phyloP scores from a whole-genome alignment of 2,888 invertebrate species.

The Dasysyrphus tricinctus region DNA sequence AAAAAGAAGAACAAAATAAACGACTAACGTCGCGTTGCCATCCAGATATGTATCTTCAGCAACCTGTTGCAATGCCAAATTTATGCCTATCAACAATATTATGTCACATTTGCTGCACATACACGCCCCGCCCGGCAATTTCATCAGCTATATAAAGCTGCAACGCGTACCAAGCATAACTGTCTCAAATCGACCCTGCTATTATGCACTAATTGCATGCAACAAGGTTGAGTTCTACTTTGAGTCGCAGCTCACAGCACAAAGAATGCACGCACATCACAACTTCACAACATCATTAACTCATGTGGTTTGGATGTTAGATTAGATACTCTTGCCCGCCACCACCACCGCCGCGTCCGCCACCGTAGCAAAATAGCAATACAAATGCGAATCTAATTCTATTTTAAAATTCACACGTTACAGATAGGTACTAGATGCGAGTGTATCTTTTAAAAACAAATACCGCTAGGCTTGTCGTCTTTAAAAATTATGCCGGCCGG shows the following conservation, averaged over 20 bases:
- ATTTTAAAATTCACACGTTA: conserved; percentile 69
- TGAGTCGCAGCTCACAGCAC: conserved; percentile 12
- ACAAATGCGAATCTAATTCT: conserved; percentile 50
- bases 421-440: conserved; percentile 54
- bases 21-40: neutral
- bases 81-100: conserved; percentile 52
- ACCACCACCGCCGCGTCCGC: neutral
- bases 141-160: conserved; percentile 5
- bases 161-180: conserved; percentile 27
- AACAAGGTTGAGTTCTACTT: conserved; percentile 74
- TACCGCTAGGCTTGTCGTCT: conserved; percentile 53
- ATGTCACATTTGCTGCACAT: conserved; percentile 43
- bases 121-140: conserved; percentile 8
- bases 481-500: conserved; percentile 67
- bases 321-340: neutral
- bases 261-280: conserved; percentile 39
- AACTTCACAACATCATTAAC: conserved; percentile 17
- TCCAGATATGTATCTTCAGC: conserved; percentile 29
- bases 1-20: conserved; percentile 36
- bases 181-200: conserved; percentile 73
- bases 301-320: conserved; percentile 7
- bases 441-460: conserved; percentile 48
- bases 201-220: conserved; percentile 73
- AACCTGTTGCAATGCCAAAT: conserved; percentile 74
- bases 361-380: conserved; percentile 37